These are phyloP conservation scores for Nyleta sp. DNA, from an alignment of 2,888 invertebrate genomes.

Conservation along the genomic window DNA sequence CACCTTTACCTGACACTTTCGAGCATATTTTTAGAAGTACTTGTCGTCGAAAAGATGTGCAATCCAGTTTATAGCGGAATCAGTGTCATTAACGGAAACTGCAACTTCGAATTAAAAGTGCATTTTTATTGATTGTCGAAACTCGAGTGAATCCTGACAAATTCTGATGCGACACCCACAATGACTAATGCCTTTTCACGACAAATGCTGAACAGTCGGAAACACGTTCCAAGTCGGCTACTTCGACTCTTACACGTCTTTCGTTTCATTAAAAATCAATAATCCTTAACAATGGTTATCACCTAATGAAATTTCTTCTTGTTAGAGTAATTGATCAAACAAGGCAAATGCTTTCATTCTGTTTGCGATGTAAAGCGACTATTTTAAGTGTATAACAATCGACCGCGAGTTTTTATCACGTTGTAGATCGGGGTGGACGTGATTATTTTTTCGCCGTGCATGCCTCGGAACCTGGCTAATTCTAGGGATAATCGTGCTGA, in stretches of 20 bases:
- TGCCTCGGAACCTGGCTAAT: background rate
- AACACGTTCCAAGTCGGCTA: constrained; percentile 13
- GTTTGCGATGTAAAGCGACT: background rate
- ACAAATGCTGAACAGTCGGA: constrained; percentile 21
- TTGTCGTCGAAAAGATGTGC: constrained; percentile 16
- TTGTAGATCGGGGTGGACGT: constrained; percentile 2
- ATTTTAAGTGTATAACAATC: background rate
- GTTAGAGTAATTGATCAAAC: constrained; percentile 3
- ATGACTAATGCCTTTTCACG: constrained; percentile 25
- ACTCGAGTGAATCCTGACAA: constrained; percentile 9
- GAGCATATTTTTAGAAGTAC: constrained; percentile 41
- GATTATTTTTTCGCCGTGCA: constrained; percentile 1
- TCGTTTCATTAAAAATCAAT: constrained; percentile 24
- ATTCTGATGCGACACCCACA: constrained; percentile 11
- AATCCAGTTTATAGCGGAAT: constrained; percentile 30
- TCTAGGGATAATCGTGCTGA: constrained; percentile 23
- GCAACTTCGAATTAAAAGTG: constrained; percentile 27
- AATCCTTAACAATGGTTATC: constrained; percentile 8
- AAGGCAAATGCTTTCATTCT: background rate
- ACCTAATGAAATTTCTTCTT: background rate
- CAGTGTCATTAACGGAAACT: constrained; percentile 41
- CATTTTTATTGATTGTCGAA: constrained; percentile 33
- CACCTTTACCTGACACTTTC: constrained; percentile 23
- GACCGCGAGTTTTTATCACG: constrained; percentile 15
- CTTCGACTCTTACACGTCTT: background rate